Percentiles rank a stretch among this genome's conserved stretches.
Conservation (phyloP, 2,888 invertebrate genomes). For the Epiblema foenella region DNA sequence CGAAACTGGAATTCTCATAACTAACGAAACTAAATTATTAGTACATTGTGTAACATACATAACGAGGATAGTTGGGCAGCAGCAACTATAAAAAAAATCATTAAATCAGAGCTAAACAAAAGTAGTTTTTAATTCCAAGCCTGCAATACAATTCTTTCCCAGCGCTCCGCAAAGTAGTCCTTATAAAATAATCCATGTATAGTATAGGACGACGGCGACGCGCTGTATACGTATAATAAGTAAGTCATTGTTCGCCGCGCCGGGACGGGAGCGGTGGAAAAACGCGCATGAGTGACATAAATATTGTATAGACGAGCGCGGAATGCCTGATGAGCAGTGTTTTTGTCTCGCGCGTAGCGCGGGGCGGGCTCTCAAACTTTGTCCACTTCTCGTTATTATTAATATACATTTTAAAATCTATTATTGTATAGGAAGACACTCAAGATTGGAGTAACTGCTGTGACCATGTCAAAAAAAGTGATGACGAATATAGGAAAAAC, state of each 20-base stretch:
- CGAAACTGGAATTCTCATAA: too few species aligned
- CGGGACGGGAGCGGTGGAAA: conserved; percentile 57
- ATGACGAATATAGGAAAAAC: too few species aligned
- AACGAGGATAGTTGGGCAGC: too few species aligned
- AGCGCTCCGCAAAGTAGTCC: neutral
- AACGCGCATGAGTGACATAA: conserved; percentile 73
- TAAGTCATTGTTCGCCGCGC: conserved; percentile 39
- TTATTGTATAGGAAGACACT: too few species aligned
- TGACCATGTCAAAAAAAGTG: too few species aligned
- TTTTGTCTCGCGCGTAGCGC: conserved; percentile 51
- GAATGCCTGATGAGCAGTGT: conserved; percentile 75
- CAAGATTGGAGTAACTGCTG: too few species aligned
- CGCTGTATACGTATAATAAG: conserved; percentile 34
- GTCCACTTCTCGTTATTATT: conserved; percentile 2
- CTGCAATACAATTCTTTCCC: neutral
- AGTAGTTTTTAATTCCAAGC: neutral
- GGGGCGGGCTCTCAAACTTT: conserved; percentile 22
- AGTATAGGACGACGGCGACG: conserved; percentile 16
- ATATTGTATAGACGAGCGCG: conserved; percentile 77
- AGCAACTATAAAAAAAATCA: too few species aligned
- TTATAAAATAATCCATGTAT: conserved; percentile 21
- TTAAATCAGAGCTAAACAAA: too few species aligned
- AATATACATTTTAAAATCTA: neutral
- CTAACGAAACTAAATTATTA: too few species aligned
- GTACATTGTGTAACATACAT: too few species aligned